These are phyloP conservation scores for Ageneiosus marmoratus DNA, from an alignment of 2,113 vertebrate genomes.

Conservation along the genomic window DNA sequence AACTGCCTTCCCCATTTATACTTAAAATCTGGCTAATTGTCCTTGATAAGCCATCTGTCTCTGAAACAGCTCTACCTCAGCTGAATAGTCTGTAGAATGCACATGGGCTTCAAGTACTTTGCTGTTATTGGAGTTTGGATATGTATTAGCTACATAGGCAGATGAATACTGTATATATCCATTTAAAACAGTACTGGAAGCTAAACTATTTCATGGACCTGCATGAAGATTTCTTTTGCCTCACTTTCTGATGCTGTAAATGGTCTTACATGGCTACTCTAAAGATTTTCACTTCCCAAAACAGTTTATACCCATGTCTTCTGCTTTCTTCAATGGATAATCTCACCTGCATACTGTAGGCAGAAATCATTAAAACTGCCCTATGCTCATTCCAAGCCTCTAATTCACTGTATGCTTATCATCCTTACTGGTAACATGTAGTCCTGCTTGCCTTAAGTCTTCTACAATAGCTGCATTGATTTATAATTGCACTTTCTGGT, in stretches of 20 bases:
- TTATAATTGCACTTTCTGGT: neutral
- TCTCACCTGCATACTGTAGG: neutral
- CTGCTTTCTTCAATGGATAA: neutral
- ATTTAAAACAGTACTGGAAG: neutral
- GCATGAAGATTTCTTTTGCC: neutral
- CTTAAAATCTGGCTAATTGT: neutral
- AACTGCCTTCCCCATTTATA: neutral
- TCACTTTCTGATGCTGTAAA: no score
- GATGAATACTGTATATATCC: neutral
- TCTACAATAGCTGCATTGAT: neutral
- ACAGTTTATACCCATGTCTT: neutral
- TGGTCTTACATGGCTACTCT: no score
- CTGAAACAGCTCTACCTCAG: neutral
- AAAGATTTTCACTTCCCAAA: no score
- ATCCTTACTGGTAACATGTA: neutral
- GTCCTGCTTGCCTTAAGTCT: neutral
- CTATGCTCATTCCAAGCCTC: neutral
- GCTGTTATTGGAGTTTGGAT: neutral
- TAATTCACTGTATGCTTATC: neutral
- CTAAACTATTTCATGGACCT: neutral
- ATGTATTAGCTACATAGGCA: neutral
- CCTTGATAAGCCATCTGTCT: conserved; percentile 8
- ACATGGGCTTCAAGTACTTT: neutral
- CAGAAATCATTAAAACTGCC: neutral
- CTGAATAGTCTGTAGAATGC: neutral